Evolutionary conservation across 2,888 invertebrate species (phyloP), one percentile per base, ranked within the genome.

Genomic region (Hypselothyrea guttata): DNA sequence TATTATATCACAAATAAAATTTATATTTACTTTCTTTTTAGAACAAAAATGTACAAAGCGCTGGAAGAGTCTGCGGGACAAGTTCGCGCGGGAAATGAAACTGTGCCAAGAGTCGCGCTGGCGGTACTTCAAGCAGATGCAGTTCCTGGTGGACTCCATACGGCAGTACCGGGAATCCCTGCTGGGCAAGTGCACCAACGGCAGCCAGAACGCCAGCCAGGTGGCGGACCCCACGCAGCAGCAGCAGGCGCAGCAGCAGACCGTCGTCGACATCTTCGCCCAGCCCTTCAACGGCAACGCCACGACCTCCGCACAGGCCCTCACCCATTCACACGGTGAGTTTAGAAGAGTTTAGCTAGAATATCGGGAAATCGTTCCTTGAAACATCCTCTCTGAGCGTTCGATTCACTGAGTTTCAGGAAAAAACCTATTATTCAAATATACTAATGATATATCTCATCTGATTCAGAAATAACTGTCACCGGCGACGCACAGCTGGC

Each of bases 21-120:
- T n/a, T 11, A 18, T 7, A 28, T 28, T 28, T 1, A 28, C 3
- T 38, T 11, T 30, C 2, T 16, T 59, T 59, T 0, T 46, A 88
- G 88, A 88, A 75, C 88, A 88, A 88, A 88, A 88, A 81, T 88
- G 88, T 62, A 88, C 89, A 49, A 88, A 88, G 56, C 88, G 88
- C 5, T 88, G 88, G 88, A 88, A 88, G 61, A 88, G 88, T 56
- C 63, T 88, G 62, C 87, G 88, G 4, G 88, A 88, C 42, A 89
- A 89, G 72, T 88, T 88, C 47, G 88, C 88, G n/a, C 84, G 88
- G 11, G 88, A 88, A 65, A 88, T 88, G 89, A 88, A 88, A 66
- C 47, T 89, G 52, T 88, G 87, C 59, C 87, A 88, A 56, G 88
- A 88, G 71, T 88, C 88, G 37, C 88, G 88, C 42, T 88, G 88